Evolutionary conservation across 1,140 invertebrate species (phyloP).

Genomic region (Drosophila bifasciata): DNA sequence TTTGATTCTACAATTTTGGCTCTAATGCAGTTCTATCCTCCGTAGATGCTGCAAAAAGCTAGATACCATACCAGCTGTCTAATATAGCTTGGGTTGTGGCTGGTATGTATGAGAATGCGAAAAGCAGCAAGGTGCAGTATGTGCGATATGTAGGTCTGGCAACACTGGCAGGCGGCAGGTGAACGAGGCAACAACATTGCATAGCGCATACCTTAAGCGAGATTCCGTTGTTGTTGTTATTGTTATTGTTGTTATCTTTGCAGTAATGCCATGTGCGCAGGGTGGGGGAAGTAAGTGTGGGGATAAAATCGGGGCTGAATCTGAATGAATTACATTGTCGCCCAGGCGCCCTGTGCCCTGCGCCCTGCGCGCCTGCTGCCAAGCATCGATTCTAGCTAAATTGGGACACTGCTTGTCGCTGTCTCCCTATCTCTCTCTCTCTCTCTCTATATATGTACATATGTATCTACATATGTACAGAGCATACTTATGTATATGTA

Average conservation of each 20-base stretch:
- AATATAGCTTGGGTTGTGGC: too few species aligned
- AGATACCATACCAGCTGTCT: too few species aligned
- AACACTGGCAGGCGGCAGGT: slow-evolving; percentile 18
- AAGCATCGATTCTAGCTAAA: slow-evolving; percentile 59
- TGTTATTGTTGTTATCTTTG: slow-evolving; percentile 13
- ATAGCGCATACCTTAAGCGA: slow-evolving; percentile 22
- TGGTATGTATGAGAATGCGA: too few species aligned
- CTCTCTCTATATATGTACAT: neutral
- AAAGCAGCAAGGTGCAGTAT: neutral
- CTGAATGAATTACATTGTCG: slow-evolving; percentile 53
- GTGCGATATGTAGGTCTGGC: slow-evolving; percentile 18
- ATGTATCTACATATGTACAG: too few species aligned
- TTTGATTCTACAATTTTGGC: too few species aligned
- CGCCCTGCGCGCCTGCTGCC: slow-evolving; percentile 11
- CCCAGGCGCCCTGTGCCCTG: too few species aligned
- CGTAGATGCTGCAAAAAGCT: too few species aligned
- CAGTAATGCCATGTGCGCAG: neutral
- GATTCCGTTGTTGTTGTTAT: slow-evolving; percentile 13
- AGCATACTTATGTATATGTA: neutral
- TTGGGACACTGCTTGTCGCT: slow-evolving; percentile 39
- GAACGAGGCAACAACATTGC: slow-evolving; percentile 16
- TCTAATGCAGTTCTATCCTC: too few species aligned
- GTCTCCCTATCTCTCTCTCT: slow-evolving; percentile 19
- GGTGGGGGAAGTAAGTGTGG: slow-evolving; percentile 1
- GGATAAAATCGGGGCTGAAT: slow-evolving; percentile 5